Conservation (phyloP, 2,797 vertebrate genomes). For the Syngnathus rostellatus region DNA sequence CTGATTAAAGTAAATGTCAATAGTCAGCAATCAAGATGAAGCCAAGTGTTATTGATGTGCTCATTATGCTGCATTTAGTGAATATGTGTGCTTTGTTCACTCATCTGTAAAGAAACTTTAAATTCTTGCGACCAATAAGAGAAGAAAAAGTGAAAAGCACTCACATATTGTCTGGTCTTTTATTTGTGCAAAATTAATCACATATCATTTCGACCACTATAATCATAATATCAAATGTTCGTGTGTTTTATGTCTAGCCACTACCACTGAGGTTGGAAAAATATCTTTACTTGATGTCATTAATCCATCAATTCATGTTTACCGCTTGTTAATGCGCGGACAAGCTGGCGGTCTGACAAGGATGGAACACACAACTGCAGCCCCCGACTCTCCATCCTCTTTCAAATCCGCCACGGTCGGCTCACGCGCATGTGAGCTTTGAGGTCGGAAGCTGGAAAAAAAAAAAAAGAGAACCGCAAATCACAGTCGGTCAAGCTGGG, state of each 20-base stretch:
- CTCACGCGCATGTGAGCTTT: conserved; percentile 20
- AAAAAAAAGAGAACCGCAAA: conserved; percentile 46
- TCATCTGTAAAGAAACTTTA: too few species aligned
- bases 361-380: not conserved
- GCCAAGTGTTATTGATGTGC: too few species aligned
- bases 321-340: conserved; percentile 11
- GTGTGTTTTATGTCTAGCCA: not conserved
- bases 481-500: conserved; percentile 32
- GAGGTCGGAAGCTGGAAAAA: conserved; percentile 44
- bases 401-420: conserved; percentile 26
- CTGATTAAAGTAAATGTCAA: not conserved
- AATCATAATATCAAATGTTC: not conserved
- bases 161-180: too few species aligned
- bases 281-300: not conserved
- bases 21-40: not conserved
- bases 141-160: too few species aligned
- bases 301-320: conserved; percentile 22
- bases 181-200: too few species aligned
- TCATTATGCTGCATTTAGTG: not conserved
- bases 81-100: too few species aligned
- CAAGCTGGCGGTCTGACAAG: conserved; percentile 20
- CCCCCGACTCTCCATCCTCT: not conserved
- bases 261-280: not conserved
- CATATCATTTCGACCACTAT: not conserved
- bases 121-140: too few species aligned